A percentile compares a stretch with the other conserved stretches of the same genome.
These are phyloP conservation scores for Polietes domitor DNA, from an alignment of 2,888 invertebrate species.

Conservation along the genomic window DNA sequence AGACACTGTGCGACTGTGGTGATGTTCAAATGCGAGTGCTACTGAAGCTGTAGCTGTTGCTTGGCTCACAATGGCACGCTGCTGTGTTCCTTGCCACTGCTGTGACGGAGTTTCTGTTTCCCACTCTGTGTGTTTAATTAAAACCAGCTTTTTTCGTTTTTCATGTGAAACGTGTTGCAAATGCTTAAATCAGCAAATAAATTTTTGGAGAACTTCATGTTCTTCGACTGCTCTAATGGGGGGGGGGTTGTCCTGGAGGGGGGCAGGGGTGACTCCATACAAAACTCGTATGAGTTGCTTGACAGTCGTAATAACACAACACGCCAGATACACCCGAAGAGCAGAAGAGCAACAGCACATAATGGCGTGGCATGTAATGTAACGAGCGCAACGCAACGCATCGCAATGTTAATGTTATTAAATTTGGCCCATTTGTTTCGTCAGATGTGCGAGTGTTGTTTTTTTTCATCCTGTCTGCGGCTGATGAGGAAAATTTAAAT, in stretches of 20 bases:
- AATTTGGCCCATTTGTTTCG: neutral
- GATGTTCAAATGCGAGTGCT: neutral
- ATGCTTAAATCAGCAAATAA: constrained; percentile 51
- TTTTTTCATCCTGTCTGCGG: neutral
- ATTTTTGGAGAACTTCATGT: too few relatives aligned
- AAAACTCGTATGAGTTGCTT: too few relatives aligned
- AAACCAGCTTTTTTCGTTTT: constrained; percentile 36
- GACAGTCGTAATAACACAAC: too few relatives aligned
- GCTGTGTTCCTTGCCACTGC: neutral
- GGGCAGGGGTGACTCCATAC: too few relatives aligned
- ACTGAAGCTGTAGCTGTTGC: neutral
- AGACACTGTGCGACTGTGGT: too few relatives aligned
- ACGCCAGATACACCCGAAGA: too few relatives aligned
- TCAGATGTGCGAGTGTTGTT: neutral
- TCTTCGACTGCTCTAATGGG: too few relatives aligned
- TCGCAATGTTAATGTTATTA: constrained; percentile 10
- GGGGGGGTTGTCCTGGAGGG: too few relatives aligned
- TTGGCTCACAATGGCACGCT: neutral
- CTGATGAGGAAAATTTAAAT: neutral
- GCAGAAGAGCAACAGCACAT: neutral
- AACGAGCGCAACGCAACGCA: neutral
- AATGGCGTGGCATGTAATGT: neutral
- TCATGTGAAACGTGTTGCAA: constrained; percentile 52
- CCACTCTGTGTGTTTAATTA: constrained; percentile 44
- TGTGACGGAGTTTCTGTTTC: neutral